These are phyloP conservation scores for Climacteris rufus DNA, from an alignment of 2,113 vertebrate genomes.

Conservation along the genomic window DNA sequence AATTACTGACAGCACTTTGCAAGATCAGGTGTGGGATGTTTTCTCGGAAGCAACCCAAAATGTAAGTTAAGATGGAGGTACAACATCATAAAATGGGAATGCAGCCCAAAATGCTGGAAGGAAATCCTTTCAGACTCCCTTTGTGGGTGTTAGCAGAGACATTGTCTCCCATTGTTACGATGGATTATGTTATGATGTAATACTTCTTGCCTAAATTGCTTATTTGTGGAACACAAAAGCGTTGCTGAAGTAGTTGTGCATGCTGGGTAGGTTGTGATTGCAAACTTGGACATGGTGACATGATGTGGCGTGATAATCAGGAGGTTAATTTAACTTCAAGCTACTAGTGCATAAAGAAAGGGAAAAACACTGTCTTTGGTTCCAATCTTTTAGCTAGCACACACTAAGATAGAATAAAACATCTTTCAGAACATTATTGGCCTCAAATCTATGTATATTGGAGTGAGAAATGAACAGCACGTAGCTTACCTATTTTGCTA, in stretches of 20 bases:
- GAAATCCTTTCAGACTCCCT: background rate
- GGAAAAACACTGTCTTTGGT: background rate
- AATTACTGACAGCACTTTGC: slow-evolving; percentile 73
- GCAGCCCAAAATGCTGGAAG: background rate
- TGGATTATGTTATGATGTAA: background rate
- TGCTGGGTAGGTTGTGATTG: background rate
- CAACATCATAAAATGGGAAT: background rate
- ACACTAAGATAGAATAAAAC: background rate
- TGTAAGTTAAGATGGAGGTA: slow-evolving; percentile 70
- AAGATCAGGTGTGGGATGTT: slow-evolving; percentile 90
- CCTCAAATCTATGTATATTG: background rate
- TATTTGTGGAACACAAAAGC: background rate
- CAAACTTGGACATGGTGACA: background rate
- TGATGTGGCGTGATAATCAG: background rate
- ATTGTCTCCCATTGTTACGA: background rate
- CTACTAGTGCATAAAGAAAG: background rate
- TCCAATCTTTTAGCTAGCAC: background rate
- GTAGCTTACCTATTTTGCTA: background rate
- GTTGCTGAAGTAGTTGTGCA: background rate
- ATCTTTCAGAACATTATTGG: background rate
- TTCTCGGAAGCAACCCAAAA: slow-evolving; percentile 76
- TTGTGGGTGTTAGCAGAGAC: background rate
- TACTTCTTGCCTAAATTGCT: background rate
- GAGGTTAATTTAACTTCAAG: background rate
- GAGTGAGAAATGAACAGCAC: background rate